Percentiles rank a stretch among this genome's conserved stretches.
Evolutionary conservation across 2,888 invertebrate genomes (phyloP).

Genomic region (Pantelozetes paolii): DNA sequence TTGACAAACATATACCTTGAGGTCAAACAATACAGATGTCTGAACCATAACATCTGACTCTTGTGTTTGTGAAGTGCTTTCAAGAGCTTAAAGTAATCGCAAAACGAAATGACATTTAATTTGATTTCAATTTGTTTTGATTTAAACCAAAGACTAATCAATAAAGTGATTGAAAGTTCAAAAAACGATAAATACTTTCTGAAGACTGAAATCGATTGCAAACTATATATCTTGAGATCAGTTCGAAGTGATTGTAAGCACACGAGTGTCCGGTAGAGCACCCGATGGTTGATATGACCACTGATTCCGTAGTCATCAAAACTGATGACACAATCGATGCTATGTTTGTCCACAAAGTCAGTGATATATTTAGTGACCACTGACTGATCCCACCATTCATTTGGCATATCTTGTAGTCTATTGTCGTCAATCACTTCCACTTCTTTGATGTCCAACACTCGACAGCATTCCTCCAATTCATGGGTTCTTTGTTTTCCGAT

Average conservation of each 20-base stretch:
- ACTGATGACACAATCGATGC: constrained; percentile 62
- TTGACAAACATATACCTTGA: constrained; percentile 88
- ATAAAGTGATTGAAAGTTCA: constrained; percentile 37
- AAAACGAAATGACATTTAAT: constrained; percentile 24
- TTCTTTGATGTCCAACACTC: background rate
- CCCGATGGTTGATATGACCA: constrained; percentile 83
- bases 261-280: constrained; percentile 50
- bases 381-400: constrained; percentile 42
- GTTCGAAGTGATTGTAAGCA: constrained; percentile 44
- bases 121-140: constrained; percentile 9
- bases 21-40: constrained; percentile 78
- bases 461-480: constrained; percentile 34
- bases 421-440: constrained; percentile 39
- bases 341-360: constrained; percentile 42
- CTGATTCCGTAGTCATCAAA: constrained; percentile 94
- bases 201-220: constrained; percentile 51
- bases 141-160: constrained; percentile 6
- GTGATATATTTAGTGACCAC: constrained; percentile 42
- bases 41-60: constrained; percentile 94
- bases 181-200: constrained; percentile 48
- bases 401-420: constrained; percentile 44
- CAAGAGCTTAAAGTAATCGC: constrained; percentile 54
- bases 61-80: constrained; percentile 77
- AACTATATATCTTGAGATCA: constrained; percentile 44
- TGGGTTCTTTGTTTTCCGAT: constrained; percentile 35